A percentile compares a stretch with the other conserved stretches of the same genome.
phyloP scores from a whole-genome alignment of 1,140 invertebrate genomes.

The Sycophila sp. region DNA sequence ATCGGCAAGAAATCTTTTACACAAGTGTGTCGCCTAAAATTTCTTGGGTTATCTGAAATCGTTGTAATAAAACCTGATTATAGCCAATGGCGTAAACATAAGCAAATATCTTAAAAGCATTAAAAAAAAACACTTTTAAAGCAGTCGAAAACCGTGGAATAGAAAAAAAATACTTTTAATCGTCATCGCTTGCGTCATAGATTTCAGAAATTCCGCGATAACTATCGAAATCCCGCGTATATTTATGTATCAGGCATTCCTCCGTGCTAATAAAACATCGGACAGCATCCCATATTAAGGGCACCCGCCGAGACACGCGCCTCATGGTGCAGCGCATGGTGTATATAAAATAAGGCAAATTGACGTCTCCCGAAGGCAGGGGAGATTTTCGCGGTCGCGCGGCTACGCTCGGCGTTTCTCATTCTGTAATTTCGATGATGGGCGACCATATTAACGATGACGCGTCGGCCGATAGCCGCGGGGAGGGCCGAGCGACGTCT shows the following conservation, averaged over 20 bases:
- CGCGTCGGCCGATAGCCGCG: neutral
- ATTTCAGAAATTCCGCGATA: neutral
- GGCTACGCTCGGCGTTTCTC: conserved; percentile 45
- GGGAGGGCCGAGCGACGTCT: conserved; percentile 50
- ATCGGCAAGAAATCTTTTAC: no score
- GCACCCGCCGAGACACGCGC: neutral
- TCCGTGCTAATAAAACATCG: neutral
- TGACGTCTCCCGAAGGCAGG: neutral
- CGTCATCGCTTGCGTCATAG: neutral
- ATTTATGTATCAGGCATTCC: neutral
- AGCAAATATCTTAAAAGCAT: no score
- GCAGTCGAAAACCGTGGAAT: no score
- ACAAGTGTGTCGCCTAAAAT: no score
- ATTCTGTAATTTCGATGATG: conserved; percentile 57
- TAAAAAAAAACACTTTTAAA: no score
- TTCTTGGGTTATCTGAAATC: no score
- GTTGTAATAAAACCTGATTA: no score
- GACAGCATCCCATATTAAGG: neutral
- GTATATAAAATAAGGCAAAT: conserved; percentile 1
- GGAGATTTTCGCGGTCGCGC: neutral
- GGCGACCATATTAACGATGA: conserved; percentile 56
- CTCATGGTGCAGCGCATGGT: neutral
- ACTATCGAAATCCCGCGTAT: neutral
- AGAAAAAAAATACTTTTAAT: no score
- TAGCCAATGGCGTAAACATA: no score